A percentile compares a stretch with the other conserved stretches of the same genome.
Conservation (phyloP, 2,888 invertebrate species). For the Leptarthrus brevirostris region DNA sequence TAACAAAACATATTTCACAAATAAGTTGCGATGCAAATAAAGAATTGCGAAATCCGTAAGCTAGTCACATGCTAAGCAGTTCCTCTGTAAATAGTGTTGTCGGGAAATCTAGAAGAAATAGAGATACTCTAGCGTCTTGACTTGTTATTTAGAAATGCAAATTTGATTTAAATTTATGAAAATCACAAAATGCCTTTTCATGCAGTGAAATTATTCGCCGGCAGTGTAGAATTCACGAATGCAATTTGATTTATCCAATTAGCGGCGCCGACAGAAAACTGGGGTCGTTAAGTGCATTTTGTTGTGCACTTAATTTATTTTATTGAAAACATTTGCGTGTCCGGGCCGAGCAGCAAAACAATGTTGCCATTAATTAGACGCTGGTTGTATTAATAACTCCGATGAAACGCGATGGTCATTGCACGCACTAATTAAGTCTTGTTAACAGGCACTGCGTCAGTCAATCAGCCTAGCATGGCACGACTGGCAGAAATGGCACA, state of each 20-base stretch:
- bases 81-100: no score
- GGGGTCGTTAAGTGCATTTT: neutral
- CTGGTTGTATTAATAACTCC: neutral
- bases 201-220: neutral
- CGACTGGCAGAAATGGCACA: no score
- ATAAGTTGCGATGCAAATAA: no score
- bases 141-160: neutral
- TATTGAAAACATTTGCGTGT: conserved; percentile 23
- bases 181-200: neutral
- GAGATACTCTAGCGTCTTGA: no score
- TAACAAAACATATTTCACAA: no score
- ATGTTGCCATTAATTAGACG: conserved; percentile 26
- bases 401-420: neutral
- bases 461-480: no score
- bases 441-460: conserved; percentile 2
- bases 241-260: neutral
- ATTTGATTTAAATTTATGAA: neutral
- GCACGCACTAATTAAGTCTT: conserved; percentile 28
- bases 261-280: neutral
- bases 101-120: no score
- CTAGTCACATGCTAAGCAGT: no score
- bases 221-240: neutral
- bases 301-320: conserved; percentile 1
- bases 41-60: no score
- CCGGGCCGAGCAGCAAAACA: neutral